Conservation (phyloP, 2,888 invertebrate genomes). For the Nomada fabriciana region DNA sequence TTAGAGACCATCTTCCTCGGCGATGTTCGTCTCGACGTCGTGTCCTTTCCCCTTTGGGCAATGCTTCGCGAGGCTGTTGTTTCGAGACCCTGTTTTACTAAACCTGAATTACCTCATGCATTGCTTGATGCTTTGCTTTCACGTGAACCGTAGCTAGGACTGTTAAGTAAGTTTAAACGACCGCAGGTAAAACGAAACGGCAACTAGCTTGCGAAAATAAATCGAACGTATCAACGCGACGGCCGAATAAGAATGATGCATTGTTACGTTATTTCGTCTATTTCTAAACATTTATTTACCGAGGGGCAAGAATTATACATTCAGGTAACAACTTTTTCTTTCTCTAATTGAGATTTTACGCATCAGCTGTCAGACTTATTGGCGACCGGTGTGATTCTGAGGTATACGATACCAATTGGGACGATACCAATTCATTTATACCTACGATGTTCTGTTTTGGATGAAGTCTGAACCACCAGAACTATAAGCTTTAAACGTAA, state of each 20-base stretch:
- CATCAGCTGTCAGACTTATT: no score
- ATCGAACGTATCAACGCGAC: no score
- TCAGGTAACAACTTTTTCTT: no score
- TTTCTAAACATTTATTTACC: no score
- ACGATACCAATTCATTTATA: no score
- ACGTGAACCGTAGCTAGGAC: not conserved
- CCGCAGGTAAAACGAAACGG: slow-evolving; percentile 1
- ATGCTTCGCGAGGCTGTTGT: not conserved
- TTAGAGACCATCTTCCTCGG: slow-evolving; percentile 65
- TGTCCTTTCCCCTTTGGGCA: not conserved
- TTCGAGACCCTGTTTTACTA: slow-evolving; percentile 11
- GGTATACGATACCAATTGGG: no score
- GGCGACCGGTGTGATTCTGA: no score
- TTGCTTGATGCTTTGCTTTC: slow-evolving; percentile 7
- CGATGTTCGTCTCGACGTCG: slow-evolving; percentile 37
- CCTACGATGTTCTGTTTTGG: no score
- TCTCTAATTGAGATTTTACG: no score
- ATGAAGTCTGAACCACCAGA: no score
- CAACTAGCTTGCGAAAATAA: not conserved
- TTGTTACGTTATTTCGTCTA: no score
- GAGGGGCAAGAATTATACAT: no score
- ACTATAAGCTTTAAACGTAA: not conserved
- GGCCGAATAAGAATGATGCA: not conserved
- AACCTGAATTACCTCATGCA: not conserved
- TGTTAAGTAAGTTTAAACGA: slow-evolving; percentile 2